Percentiles rank a stretch among this genome's conserved stretches.
phyloP scores from a whole-genome alignment of 2,888 invertebrate genomes.

The Julus scandinavius region DNA sequence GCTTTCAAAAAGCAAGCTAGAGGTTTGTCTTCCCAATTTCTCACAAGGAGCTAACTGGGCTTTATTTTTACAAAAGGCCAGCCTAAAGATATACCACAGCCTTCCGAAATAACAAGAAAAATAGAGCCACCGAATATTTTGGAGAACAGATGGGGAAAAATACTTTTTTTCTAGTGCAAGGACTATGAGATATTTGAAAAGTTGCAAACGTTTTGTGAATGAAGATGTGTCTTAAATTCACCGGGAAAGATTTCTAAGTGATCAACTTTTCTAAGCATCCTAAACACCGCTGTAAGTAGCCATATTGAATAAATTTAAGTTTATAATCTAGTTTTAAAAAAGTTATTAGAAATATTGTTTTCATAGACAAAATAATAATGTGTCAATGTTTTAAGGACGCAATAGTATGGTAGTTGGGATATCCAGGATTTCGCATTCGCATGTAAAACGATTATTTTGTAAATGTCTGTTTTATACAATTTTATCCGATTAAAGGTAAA shows the following conservation, averaged over 20 bases:
- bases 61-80: constrained; percentile 33
- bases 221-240: constrained; percentile 19
- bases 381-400: no score
- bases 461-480: no score
- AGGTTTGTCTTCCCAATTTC: constrained; percentile 14
- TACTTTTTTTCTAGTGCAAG: not conserved
- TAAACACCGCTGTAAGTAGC: constrained; percentile 33
- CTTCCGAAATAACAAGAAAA: constrained; percentile 11
- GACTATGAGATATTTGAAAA: constrained; percentile 25
- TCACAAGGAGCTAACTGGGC: constrained; percentile 16
- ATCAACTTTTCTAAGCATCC: constrained; percentile 8
- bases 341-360: not conserved
- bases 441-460: no score
- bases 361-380: not conserved
- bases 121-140: constrained; percentile 16
- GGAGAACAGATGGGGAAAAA: not conserved
- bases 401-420: no score
- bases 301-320: not conserved
- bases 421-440: no score
- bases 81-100: constrained; percentile 17
- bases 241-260: not conserved
- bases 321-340: not conserved
- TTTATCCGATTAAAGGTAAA: no score
- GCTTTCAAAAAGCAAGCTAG: constrained; percentile 33
- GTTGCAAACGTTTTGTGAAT: not conserved